Evolutionary conservation across 2,888 invertebrate genomes (phyloP).

Genomic region (Eurytoma californica): DNA sequence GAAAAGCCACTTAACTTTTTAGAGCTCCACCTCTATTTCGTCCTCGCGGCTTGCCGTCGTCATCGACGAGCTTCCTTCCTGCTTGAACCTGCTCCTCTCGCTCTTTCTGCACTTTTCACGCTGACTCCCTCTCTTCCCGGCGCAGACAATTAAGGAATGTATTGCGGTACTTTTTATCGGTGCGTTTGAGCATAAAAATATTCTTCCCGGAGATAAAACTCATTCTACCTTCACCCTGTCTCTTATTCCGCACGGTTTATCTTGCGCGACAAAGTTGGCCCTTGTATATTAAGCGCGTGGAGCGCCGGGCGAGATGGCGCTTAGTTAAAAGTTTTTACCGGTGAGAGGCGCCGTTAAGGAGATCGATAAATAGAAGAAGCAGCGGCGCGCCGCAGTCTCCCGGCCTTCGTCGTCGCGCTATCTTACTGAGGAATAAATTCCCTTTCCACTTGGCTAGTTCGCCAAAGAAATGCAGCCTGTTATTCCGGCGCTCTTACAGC

Average conservation of each 20-base stretch:
- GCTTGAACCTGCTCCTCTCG: neutral
- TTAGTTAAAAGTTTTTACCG: slow-evolving; percentile 59
- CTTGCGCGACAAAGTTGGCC: slow-evolving; percentile 58
- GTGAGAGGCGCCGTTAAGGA: slow-evolving; percentile 53
- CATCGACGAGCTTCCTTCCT: neutral
- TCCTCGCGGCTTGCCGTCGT: slow-evolving; percentile 1
- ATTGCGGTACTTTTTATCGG: slow-evolving; percentile 68
- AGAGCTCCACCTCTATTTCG: slow-evolving; percentile 42
- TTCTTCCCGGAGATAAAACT: slow-evolving; percentile 62
- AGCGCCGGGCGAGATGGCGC: slow-evolving; percentile 25
- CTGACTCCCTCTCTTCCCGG: slow-evolving; percentile 36
- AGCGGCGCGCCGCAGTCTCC: too few relatives aligned
- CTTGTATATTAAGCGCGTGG: slow-evolving; percentile 24
- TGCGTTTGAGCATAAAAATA: slow-evolving; percentile 66
- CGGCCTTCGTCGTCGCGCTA: slow-evolving; percentile 11
- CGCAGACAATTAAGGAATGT: slow-evolving; percentile 68
- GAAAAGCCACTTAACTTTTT: slow-evolving; percentile 66
- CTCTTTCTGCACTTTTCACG: too few relatives aligned
- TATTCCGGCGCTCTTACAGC: slow-evolving; percentile 24
- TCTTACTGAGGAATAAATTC: slow-evolving; percentile 44
- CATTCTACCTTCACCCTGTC: neutral
- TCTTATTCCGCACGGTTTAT: slow-evolving; percentile 64
- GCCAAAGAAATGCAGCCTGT: slow-evolving; percentile 29
- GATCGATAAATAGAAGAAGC: slow-evolving; percentile 58
- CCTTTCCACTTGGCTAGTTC: slow-evolving; percentile 13